Evolutionary conservation across 2,797 vertebrate genomes (phyloP).

Genomic region (Gallinago stenura): DNA sequence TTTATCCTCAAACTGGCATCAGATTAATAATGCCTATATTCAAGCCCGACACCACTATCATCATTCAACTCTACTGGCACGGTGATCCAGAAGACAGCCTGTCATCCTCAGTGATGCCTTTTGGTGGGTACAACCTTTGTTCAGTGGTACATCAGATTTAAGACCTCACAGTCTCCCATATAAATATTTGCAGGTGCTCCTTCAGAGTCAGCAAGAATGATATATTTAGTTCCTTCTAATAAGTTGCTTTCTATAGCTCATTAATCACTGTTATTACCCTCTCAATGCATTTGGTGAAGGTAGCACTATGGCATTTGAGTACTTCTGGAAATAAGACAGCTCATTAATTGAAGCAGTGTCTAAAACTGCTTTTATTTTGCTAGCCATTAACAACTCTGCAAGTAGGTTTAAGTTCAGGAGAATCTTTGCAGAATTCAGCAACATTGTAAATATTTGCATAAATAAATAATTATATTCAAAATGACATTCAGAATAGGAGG

Average conservation of each 20-base stretch:
- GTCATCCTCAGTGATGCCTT: not conserved
- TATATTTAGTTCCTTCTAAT: constrained; percentile 32
- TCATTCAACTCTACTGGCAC: not conserved
- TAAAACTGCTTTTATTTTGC: constrained; percentile 28
- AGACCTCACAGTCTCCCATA: not conserved
- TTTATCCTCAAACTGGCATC: not conserved
- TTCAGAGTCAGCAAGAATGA: constrained; percentile 1
- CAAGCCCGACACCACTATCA: not conserved
- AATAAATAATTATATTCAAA: constrained; percentile 12
- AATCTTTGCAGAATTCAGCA: not conserved
- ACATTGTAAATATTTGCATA: not conserved
- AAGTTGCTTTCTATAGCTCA: constrained; percentile 26
- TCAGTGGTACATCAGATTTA: not conserved
- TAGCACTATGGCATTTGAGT: constrained; percentile 18
- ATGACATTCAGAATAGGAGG: not conserved
- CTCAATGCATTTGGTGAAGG: not conserved
- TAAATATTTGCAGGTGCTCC: constrained; percentile 25
- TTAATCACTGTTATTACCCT: constrained; percentile 42
- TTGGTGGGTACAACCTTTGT: not conserved
- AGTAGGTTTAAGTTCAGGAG: not conserved
- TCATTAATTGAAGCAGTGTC: constrained; percentile 7
- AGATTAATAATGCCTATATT: not conserved
- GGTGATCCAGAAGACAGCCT: not conserved
- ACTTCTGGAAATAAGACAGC: constrained; percentile 1
- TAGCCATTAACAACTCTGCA: not conserved